Base-by-base conservation (phyloP, 2,113 vertebrate genomes). In the Rhinolophus sinicus region DNA sequence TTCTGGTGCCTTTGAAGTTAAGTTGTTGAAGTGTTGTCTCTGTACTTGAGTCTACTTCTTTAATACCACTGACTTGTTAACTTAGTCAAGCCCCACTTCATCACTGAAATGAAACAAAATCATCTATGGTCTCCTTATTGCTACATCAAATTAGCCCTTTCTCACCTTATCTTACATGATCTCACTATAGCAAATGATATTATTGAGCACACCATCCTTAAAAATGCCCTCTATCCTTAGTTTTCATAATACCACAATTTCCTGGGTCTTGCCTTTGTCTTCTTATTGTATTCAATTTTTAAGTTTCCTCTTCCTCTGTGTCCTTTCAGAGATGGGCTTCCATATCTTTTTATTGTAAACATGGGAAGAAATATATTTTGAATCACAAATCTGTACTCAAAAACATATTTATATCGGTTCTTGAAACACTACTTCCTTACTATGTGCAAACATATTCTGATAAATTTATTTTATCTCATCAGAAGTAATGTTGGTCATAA, bases 331-430 rank as follows among this genome's bases (percentile, higher is more conserved):
- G 28, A 88, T 1, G 58, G 19, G 11, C 6, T 83, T 90, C 47
- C 35, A 92, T 78, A 78, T 90, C 77, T 75, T 54, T 96, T 86
- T 69, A 70, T 28, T 52, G 11, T 33, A 92, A 92, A 16, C 50
- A 80, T 8, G 38, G 15, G 28, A 83, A 14, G 3, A 89, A 92
- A 88, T 64, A 75, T 52, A 81, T 86, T 95, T 92, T 62, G 40
- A n/a, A 62, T 72, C 14, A 90, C 21, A 92, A 77, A 77, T 70
- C 38, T 78, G 8, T 7, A 65, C 35, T 70, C 24, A 70, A 91
- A 52, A 87, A 52, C 5, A 40, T 78, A 50, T 54, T 94, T 77
- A 62, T 50, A 50, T n/a, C 8, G 73, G 82, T 82, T 70, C 8
- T 8, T 56, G 60, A 97, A 91, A 93, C 2, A 62, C 28, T 52